Conservation (phyloP, 2,888 invertebrate species). For the Stenodera caucasica region DNA sequence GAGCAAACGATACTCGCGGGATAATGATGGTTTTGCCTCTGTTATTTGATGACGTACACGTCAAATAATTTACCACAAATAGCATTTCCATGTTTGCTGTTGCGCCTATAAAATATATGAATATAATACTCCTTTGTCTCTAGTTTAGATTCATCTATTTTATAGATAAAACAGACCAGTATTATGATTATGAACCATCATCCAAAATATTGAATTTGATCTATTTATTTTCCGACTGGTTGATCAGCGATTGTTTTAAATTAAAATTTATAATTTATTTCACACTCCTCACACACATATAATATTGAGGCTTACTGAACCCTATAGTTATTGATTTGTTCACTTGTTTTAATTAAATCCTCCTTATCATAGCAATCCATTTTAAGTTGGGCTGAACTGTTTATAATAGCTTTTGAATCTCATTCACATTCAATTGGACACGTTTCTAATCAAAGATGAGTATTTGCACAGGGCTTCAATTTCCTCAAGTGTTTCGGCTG, state of each 20-base stretch:
- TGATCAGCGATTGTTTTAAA: neutral
- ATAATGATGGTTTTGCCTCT: conserved; percentile 16
- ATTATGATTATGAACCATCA: neutral
- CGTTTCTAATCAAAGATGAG: conserved; percentile 45
- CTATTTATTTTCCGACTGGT: neutral
- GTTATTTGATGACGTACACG: conserved; percentile 23
- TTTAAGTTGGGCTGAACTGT: conserved; percentile 16
- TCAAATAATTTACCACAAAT: conserved; percentile 31
- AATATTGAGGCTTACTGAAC: neutral
- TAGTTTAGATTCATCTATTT: neutral
- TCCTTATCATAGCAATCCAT: conserved; percentile 5
- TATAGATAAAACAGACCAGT: neutral
- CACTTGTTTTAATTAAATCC: conserved; percentile 16
- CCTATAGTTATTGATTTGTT: conserved; percentile 8
- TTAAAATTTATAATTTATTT: neutral
- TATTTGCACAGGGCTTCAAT: conserved; percentile 47
- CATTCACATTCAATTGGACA: conserved; percentile 38
- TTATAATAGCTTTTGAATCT: conserved; percentile 31
- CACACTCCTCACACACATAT: neutral
- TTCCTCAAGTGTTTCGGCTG: conserved; percentile 44
- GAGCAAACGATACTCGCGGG: conserved; percentile 1
- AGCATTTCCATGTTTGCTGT: conserved; percentile 30
- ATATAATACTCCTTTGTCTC: neutral
- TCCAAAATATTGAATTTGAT: neutral
- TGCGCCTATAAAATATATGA: conserved; percentile 4